phyloP scores from a whole-genome alignment of 35 echinoderm and acorn worm genomes.

The Apostichopus japonicus region DNA sequence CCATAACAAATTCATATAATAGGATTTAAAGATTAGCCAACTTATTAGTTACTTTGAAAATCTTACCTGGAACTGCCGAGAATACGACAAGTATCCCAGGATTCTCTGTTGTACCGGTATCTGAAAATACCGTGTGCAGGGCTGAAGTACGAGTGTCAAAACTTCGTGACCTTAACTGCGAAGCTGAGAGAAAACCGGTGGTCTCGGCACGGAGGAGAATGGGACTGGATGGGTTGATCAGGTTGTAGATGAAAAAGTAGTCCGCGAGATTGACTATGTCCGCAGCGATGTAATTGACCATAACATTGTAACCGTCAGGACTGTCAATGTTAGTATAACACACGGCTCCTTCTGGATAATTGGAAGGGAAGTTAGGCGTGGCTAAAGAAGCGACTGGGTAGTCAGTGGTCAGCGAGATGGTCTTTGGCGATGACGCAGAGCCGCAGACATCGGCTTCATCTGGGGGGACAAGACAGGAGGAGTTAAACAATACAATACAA shows the following conservation, averaged over 20 bases:
- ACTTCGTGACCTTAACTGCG: neutral
- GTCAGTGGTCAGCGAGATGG: neutral
- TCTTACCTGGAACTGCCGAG: neutral
- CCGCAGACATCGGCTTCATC: neutral
- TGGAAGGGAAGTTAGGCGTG: neutral
- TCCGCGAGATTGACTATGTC: neutral
- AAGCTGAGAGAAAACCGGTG: neutral
- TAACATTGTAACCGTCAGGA: neutral
- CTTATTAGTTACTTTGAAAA: neutral
- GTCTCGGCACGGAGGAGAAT: neutral
- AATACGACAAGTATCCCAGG: neutral
- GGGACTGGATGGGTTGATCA: neutral
- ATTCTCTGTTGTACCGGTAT: neutral
- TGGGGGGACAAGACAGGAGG: neutral
- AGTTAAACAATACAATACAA: neutral
- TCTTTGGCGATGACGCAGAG: neutral
- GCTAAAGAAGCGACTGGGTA: conserved; percentile 9
- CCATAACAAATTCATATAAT: neutral
- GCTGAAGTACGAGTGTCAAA: neutral
- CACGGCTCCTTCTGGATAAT: neutral
- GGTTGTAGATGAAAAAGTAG: neutral
- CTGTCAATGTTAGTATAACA: neutral
- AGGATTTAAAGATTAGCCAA: neutral
- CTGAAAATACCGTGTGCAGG: neutral
- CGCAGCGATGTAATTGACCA: neutral